Base-by-base conservation (phyloP, 2,113 vertebrate species). In the Dipodomys stephensi region DNA sequence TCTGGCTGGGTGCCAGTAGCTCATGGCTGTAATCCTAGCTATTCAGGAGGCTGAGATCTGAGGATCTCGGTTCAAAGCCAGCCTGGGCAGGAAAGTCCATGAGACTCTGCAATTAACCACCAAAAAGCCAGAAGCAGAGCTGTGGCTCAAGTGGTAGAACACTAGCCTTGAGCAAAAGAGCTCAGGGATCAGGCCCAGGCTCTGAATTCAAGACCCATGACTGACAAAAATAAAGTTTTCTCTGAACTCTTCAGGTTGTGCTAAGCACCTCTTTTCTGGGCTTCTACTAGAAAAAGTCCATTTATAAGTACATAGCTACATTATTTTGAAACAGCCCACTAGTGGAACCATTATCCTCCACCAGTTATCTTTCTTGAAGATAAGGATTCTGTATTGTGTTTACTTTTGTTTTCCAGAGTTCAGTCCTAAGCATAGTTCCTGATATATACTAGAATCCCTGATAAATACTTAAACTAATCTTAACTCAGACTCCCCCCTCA, bases 401-500 rank as follows among this genome's bases (percentile, higher is more conserved):
- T 13, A 25, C 32, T 76, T 82, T 53, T n/a, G 74, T 49, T 6
- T 68, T 53, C 23, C 19, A 64, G n/a, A 68, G 35, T 89, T 25
- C n/a, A 69, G 39, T n/a, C 39, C 57, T 64, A 88, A 83, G 28
- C 72, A 92, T 2, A 67, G 25, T 81, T 23, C 12, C 27, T 11
- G 18, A 67, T 76, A 78, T 23, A n/a, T 28, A 78, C 30, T 49
- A n/a, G 44, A 25, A 92, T 22, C 16, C 25, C 90, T 32, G 28
- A 57, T 92, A 79, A 82, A 72, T 87, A 93, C 60, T 57, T 95
- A 23, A 79, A 30, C 39, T 67, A 27, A 57, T 82, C 77, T 87
- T 92, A 77, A 53, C 65, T 83, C 30, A 86, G 44, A 86, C 19
- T 9, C 39, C 35, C 4, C 20, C 19, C 9, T 6, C 39, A 32